These are phyloP conservation scores for Psittacara wagleri DNA, from an alignment of 2,113 vertebrate species.

Conservation along the genomic window DNA sequence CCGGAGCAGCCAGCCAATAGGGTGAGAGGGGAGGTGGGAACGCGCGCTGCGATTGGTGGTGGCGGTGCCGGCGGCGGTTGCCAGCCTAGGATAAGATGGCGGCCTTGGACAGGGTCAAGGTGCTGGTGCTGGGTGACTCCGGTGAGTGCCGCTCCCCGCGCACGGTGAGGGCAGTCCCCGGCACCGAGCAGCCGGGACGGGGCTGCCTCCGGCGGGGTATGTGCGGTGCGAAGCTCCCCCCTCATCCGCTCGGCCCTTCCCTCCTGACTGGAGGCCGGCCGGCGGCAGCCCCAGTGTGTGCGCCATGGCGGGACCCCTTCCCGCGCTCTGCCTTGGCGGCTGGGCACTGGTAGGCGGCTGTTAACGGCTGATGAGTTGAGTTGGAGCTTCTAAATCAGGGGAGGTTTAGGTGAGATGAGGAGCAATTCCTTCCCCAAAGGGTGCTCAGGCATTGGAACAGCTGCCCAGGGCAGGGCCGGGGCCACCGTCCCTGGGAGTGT, in stretches of 20 bases:
- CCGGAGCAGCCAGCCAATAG: background rate
- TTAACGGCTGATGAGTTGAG: background rate
- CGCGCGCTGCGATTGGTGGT: background rate
- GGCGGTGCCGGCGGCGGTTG: background rate
- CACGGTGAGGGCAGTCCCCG: background rate
- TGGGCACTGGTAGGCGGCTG: background rate
- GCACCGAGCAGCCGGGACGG: background rate
- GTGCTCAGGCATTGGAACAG: background rate
- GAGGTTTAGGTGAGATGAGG: too few species aligned
- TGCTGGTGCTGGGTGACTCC: constrained; percentile 94
- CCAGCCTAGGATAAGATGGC: constrained; percentile 80
- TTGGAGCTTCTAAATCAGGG: background rate
- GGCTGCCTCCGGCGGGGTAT: too few species aligned
- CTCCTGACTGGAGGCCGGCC: rapidly evolving
- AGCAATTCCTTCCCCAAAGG: background rate
- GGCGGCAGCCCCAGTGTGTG: too few species aligned
- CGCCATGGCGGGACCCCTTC: background rate
- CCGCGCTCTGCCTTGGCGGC: too few species aligned
- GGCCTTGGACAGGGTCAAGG: constrained; percentile 92
- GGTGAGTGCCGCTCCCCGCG: constrained; percentile 74
- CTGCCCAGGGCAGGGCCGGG: background rate
- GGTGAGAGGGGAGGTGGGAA: rapidly evolving
- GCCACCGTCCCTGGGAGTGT: background rate
- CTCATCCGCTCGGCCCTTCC: too few species aligned
- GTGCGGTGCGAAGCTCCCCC: background rate